These are phyloP conservation scores for Corvus moneduloides DNA, from an alignment of 2,113 vertebrate genomes.

Conservation along the genomic window DNA sequence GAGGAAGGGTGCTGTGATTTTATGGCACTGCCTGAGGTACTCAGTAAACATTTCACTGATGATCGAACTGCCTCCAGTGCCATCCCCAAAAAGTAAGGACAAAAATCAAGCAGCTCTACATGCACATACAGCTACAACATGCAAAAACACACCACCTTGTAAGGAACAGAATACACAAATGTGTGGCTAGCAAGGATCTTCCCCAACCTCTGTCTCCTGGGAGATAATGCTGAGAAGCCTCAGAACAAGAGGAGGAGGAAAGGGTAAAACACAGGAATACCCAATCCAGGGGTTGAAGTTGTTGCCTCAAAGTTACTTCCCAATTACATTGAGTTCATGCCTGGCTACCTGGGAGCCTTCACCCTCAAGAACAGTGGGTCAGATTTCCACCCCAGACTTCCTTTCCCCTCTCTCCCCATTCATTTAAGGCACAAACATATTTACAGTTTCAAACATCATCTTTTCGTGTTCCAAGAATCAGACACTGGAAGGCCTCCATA, in stretches of 20 bases:
- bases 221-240: conserved; percentile 6
- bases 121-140: conserved; percentile 66
- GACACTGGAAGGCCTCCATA: background rate
- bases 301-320: background rate
- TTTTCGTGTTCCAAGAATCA: background rate
- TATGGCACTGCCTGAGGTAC: conserved; percentile 6
- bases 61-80: conserved; percentile 21
- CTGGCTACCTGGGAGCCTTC: background rate
- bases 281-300: background rate
- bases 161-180: conserved; percentile 3
- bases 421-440: conserved; percentile 78
- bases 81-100: background rate
- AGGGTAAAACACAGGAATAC: conserved; percentile 7
- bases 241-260: background rate
- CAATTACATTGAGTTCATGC: background rate
- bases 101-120: conserved; percentile 53
- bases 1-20: conserved; percentile 27
- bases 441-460: conserved; percentile 61
- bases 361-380: background rate
- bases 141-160: conserved; percentile 51
- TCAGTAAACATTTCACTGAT: background rate
- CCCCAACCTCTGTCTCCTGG: background rate
- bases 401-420: conserved; percentile 27
- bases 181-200: conserved; percentile 18
- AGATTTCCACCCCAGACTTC: background rate